A percentile compares a stretch with the other conserved stretches of the same genome.
Conservation (phyloP, 2,888 invertebrate genomes). For the Anodontia alba region DNA sequence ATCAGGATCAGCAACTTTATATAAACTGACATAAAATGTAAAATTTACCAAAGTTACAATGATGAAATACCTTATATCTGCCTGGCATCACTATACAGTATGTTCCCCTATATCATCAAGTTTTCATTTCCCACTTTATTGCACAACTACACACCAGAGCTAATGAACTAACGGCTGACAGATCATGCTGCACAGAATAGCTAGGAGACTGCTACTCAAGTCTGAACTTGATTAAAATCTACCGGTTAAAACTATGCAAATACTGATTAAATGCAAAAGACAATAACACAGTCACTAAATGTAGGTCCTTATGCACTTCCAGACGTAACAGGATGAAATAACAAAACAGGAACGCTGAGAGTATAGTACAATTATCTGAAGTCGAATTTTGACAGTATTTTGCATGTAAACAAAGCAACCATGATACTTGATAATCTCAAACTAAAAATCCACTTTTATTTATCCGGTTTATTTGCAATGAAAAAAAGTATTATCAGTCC, state of each 20-base stretch:
- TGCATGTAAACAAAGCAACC: conserved; percentile 66
- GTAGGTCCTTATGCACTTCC: no score
- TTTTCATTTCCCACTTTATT: neutral
- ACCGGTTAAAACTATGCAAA: conserved; percentile 24
- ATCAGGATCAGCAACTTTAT: no score
- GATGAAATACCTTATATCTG: conserved; percentile 18
- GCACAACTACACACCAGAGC: no score
- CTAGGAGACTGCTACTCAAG: conserved; percentile 37
- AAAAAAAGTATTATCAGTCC: no score
- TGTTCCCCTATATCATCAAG: neutral
- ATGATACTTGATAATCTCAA: conserved; percentile 53
- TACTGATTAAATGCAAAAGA: neutral
- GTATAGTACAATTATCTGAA: neutral
- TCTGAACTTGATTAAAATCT: conserved; percentile 48
- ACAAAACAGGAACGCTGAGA: no score
- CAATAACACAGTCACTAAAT: no score
- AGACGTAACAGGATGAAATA: no score
- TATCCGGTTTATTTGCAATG: neutral
- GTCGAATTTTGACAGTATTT: conserved; percentile 17
- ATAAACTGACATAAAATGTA: no score
- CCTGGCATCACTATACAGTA: conserved; percentile 17
- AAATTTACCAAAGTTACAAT: no score
- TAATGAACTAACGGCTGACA: no score
- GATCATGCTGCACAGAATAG: no score
- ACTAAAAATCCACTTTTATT: conserved; percentile 6